Base-by-base conservation (phyloP, 2,888 invertebrate genomes). In the Epirrita christyi region DNA sequence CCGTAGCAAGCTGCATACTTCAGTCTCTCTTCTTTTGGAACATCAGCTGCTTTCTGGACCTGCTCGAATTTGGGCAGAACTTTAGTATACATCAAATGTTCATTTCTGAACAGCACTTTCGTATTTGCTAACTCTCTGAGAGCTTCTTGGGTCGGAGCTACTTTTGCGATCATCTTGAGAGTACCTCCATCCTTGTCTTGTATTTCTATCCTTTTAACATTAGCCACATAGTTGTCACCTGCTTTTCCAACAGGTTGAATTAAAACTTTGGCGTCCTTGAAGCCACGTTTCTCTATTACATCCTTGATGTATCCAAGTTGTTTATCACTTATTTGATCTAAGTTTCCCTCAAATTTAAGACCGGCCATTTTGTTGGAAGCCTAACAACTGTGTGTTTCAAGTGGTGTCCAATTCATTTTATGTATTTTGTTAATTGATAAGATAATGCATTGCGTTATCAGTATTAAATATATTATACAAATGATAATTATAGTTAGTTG, bases 81-180 rank as follows among this genome's bases (percentile, higher is more conserved):
- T 50, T 72, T 61, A 0, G 63, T 69, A 53, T 81, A 83, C 67
- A 81, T 71, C 0, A 64, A 34, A 11, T 61, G 64, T 64, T 83
- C 81, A 47, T 80, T 83, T 2, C 49, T 59, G 43, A 78, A 80
- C n/a, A 71, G 1, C 3, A 37, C 0, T 8, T 14, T 51, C 10
- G 67, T 67, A 0, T 67, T 66, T 37, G 58, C 54, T 7, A 45
- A 14, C 2, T 46, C n/a, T 61, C 77, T 60, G 1, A 67, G 1
- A 1, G 41, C 13, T 59, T 71, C 71, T 3, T 38, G 11, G 3
- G 44, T 36, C 0, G 78, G 71, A 14, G 80, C 78, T 38, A 78
- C 38, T 61, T 81, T 81, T 0, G 68, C 77, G 1, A 81, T 63
- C 64, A 79, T 78, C 46, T 72, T 75, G n/a, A 78, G 70, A 2